Evolutionary conservation across 1,140 invertebrate species (phyloP).

Genomic region (Coptotermes formosanus): DNA sequence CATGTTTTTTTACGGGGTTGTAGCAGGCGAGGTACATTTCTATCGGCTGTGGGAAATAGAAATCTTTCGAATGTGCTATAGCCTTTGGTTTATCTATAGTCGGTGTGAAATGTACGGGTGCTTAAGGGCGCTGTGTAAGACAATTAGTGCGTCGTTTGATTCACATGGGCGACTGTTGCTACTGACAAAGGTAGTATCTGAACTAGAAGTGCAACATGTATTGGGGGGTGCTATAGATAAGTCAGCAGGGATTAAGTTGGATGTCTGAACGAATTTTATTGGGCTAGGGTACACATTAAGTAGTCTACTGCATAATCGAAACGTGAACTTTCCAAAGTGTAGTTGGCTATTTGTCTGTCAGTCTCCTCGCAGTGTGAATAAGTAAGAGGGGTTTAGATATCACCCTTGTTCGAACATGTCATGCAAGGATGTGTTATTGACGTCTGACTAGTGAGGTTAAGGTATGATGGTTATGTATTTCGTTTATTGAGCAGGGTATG

Average conservation of each 20-base stretch:
- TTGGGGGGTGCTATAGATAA: neutral
- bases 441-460: no score
- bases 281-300: neutral
- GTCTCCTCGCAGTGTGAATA: no score
- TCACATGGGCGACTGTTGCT: neutral
- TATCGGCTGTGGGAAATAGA: neutral
- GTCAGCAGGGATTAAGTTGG: neutral
- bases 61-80: neutral
- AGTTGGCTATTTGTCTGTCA: no score
- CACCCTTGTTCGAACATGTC: no score
- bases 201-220: neutral
- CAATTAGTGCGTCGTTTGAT: neutral
- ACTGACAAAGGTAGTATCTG: neutral
- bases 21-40: neutral
- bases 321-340: no score
- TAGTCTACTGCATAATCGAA: no score
- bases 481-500: no score
- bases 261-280: neutral
- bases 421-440: no score
- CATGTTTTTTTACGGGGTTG: neutral
- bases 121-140: neutral
- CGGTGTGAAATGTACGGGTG: neutral
- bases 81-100: neutral
- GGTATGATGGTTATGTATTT: no score
- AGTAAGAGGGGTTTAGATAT: no score